Evolutionary conservation across 2,888 invertebrate genomes (phyloP), one percentile per base, ranked within the genome.

Genomic region (Amblyjoppa proteus): DNA sequence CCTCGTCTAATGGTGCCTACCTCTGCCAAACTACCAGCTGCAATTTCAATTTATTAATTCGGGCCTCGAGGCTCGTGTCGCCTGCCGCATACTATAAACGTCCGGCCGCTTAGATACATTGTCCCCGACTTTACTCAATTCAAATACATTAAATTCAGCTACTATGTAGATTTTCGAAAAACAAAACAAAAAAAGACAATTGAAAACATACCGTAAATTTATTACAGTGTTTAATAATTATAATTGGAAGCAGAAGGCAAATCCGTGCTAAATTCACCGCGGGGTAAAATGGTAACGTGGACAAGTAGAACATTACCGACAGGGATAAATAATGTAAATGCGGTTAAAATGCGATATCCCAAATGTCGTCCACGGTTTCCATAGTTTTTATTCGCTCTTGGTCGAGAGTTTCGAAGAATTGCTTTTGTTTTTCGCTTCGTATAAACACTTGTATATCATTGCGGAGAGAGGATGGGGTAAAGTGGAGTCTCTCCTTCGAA

Each of bases 21-120:
- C 86, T 88, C 88, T 91, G 92, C 91, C 92, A 92, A 91, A 90
- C 88, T 89, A 89, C 90, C 92, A 91, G 91, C 91, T 91, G 92
- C 89, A 88, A 87, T 90, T 90, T 91, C 91, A 91, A 91, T 92
- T 92, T 92, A 91, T 92, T 90, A 89, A 90, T 90, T 90, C 87
- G 86, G 45, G 73, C 75, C 74, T 83, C 83, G 85, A 74, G 79
- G 71, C 25, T 41, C 56, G 45, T 45, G 75, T 68, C 68, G 68
- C 81, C 73, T 69, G 76, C 64, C 70, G 49, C 53, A 49, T 68
- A 81, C 51, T 75, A 81, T 68, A 51, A 69, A 66, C 66, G 76
- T 61, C 76, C 45, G 31, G 16, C 28, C 34, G 34, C 45, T 41
- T 53, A 25, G 38, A 41, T 31, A 51, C 66, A 66, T 13, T 49